Conservation (phyloP, 1,140 invertebrate genomes). For the Macrosteles quadrilineatus region DNA sequence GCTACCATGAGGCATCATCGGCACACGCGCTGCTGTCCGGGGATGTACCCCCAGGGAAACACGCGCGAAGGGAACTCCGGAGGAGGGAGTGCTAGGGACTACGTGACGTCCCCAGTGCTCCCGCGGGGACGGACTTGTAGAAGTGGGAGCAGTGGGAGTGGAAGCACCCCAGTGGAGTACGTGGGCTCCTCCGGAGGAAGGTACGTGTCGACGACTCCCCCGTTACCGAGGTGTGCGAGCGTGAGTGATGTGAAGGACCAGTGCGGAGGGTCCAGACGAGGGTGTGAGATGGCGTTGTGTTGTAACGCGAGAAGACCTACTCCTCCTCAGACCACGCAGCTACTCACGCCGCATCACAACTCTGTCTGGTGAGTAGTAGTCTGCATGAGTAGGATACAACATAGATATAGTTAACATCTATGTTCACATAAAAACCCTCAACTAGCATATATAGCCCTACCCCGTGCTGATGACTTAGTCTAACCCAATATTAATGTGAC, state of each 20-base stretch:
- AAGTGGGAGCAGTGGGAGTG: background rate
- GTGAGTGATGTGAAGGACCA: constrained; percentile 26
- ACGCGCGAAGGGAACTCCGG: background rate
- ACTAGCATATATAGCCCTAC: too few relatives aligned
- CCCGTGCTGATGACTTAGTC: too few relatives aligned
- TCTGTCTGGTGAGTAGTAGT: constrained; percentile 21
- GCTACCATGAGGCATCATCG: background rate
- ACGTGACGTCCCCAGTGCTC: constrained; percentile 15
- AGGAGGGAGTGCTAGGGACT: constrained; percentile 13
- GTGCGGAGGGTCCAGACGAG: background rate
- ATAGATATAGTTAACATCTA: too few relatives aligned
- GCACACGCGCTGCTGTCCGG: background rate
- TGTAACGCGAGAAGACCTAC: background rate
- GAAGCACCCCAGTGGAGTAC: constrained; percentile 26
- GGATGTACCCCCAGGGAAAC: background rate
- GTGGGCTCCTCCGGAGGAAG: constrained; percentile 31
- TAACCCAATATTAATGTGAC: too few relatives aligned
- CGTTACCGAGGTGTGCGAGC: constrained; percentile 20
- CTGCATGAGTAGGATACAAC: too few relatives aligned
- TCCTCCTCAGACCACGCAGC: background rate
- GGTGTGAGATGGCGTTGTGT: background rate
- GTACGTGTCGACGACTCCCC: constrained; percentile 28
- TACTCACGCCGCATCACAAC: constrained; percentile 16
- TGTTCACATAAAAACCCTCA: too few relatives aligned
- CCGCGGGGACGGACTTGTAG: background rate